Evolutionary conservation across 1,140 invertebrate genomes (phyloP), one percentile per base, ranked within the genome.

Genomic region (Rhagoletis zephyria): DNA sequence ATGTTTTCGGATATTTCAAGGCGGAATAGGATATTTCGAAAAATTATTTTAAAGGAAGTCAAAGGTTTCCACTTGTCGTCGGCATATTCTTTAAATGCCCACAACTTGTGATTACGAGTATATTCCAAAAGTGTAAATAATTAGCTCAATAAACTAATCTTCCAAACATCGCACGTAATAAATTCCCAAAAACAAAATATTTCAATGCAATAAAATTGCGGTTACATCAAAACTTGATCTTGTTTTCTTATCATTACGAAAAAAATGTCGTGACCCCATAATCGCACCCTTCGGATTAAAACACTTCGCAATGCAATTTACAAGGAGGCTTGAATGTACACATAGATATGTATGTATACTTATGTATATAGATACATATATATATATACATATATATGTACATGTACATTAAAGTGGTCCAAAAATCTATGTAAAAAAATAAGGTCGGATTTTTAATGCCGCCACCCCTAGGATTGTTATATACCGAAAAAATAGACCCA

Each of bases 241-340:
- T 40, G 48, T 2, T 3, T 81, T 56, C 74, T 81, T 81, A 81
- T 81, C 74, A 56, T 19, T 19, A 56, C 2, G 30, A 30, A 59
- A 81, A 59, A 81, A 56, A 81, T 81, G 42, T 81, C 74, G 16
- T 81, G 74, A 81, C 74, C 74, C 74, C 48, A 56, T 9, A 19
- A 81, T 30, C 74, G 19, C 74, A 56, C 42, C 48, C 56, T 56
- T 56, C 48, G 74, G 7, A 56, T 81, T 81, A 81, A 81, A 14
- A 6, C 9, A 81, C n/a, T 81, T 81, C 19, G 45, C 6, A 19
- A 42, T 59, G 74, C 48, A 48, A 16, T 45, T 74, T 74, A 74
- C 67, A 74, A 74, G 67, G n/a, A 64, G 2, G 63, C n/a, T 64
- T 16, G 63, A 64, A 30, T 19, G 30, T 10, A 7, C 63, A 12